Conservation (phyloP, 2,888 invertebrate genomes). For the Calephelis perditalis region DNA sequence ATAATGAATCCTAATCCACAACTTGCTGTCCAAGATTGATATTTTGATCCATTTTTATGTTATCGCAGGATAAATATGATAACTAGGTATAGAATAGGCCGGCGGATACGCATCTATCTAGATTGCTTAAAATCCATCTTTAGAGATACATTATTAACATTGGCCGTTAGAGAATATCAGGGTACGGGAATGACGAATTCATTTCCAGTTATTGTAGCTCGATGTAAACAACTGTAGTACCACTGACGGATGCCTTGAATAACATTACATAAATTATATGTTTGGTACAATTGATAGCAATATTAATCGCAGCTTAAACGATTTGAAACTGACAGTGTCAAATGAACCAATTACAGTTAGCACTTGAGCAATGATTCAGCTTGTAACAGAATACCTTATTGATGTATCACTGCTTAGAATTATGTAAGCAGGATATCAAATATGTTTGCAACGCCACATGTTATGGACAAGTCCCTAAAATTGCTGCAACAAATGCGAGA, state of each 20-base stretch:
- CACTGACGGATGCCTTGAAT: conserved; percentile 9
- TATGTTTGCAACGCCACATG: no score
- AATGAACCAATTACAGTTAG: conserved; percentile 30
- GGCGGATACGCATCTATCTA: no score
- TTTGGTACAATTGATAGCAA: conserved; percentile 18
- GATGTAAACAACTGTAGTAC: neutral
- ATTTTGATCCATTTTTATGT: neutral
- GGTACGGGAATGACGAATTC: neutral
- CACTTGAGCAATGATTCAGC: conserved; percentile 16
- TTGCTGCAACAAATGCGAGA: no score
- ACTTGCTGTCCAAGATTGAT: no score
- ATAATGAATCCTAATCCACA: no score
- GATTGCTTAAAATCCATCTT: no score
- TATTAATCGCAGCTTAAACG: conserved; percentile 31
- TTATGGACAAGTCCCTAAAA: no score
- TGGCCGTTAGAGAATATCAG: no score
- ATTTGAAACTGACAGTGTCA: conserved; percentile 31
- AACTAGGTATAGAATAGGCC: no score
- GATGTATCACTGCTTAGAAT: conserved; percentile 5
- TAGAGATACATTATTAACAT: no score
- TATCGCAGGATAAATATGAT: no score
- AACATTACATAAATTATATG: conserved; percentile 9
- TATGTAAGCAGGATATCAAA: no score
- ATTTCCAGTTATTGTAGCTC: neutral
- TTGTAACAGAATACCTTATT: conserved; percentile 16